Evolutionary conservation across 2,113 vertebrate species (phyloP).

Genomic region (Garra rufa): DNA sequence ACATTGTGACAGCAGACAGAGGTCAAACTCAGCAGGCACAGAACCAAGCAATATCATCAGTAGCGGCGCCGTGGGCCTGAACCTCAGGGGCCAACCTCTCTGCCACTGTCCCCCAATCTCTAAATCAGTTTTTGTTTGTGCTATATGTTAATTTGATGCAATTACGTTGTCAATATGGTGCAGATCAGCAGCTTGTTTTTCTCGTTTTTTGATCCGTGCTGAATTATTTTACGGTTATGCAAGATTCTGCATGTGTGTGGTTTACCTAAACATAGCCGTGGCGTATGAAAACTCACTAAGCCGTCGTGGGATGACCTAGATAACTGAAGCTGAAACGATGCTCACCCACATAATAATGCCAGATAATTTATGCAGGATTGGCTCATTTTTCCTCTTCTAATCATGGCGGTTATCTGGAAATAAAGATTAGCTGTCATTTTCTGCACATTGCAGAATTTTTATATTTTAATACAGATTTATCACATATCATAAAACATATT

Average conservation of each 20-base stretch:
- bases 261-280: slow-evolving; percentile 4
- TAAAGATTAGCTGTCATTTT: neutral
- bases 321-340: slow-evolving; percentile 32
- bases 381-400: slow-evolving; percentile 27
- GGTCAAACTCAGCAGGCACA: slow-evolving; percentile 68
- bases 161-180: slow-evolving; percentile 1
- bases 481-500: neutral
- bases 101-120: slow-evolving; percentile 2
- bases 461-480: slow-evolving; percentile 15
- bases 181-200: neutral
- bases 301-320: slow-evolving; percentile 52
- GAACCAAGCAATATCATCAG: slow-evolving; percentile 70
- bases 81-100: neutral
- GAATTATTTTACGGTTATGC: neutral
- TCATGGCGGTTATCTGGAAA: neutral
- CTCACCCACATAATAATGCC: slow-evolving; percentile 29
- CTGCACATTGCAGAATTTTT: neutral
- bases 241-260: slow-evolving; percentile 6
- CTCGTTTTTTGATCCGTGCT: neutral
- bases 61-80: slow-evolving; percentile 55
- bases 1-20: slow-evolving; percentile 72
- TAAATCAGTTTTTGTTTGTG: neutral
- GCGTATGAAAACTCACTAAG: slow-evolving; percentile 35
- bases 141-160: neutral
- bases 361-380: slow-evolving; percentile 41